Base-by-base conservation (phyloP, 2,888 invertebrate genomes). In the Rhingia campestris region DNA sequence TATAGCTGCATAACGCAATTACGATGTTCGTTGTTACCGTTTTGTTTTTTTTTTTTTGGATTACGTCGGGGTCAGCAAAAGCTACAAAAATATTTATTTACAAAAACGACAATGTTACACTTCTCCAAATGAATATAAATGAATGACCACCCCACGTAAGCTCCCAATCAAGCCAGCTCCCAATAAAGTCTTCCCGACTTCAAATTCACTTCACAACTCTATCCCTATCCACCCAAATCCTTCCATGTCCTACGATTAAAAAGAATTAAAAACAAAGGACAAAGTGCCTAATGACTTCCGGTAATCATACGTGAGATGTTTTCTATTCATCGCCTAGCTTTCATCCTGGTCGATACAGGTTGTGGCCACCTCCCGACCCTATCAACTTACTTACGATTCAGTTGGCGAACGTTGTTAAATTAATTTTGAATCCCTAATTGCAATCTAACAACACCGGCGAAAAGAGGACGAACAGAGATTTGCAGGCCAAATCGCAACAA, bases 371-470 rank as follows among this genome's bases (percentile, higher is more conserved):
- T 45, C 9, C 32, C 39, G 12, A 6, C 12, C n/a, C 22, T 9
- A 14, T 0, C 51, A 54, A 51, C 69, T 70, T 53, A 72, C 66
- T 81, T 81, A 61, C 66, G 37, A 84, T 84, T 84, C 84, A 64
- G 41, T 6, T 35, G 30, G 69, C 64, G 64, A 69, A 54, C 74
- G 67, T 58, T 69, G 79, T 84, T 80, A 69, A 80, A 80, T 84
- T 80, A 80, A 84, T 80, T 80, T 69, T 74, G 69, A 80, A 74
- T 80, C 80, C 73, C 74, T 80, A 74, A 84, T 73, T 80, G 80
- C 82, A 47, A n/a, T 49, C 49, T 22, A 69, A 49, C 54, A 39
- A 41, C 39, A 41, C 39, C 2, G 22, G 9, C 33, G 14, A 7
- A 51, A 43, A 54, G 41, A 47, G 59, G 30, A 49, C 37, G 32